Conservation (phyloP, 2,797 vertebrate genomes). For the Enteromius afrohamiltoni region DNA sequence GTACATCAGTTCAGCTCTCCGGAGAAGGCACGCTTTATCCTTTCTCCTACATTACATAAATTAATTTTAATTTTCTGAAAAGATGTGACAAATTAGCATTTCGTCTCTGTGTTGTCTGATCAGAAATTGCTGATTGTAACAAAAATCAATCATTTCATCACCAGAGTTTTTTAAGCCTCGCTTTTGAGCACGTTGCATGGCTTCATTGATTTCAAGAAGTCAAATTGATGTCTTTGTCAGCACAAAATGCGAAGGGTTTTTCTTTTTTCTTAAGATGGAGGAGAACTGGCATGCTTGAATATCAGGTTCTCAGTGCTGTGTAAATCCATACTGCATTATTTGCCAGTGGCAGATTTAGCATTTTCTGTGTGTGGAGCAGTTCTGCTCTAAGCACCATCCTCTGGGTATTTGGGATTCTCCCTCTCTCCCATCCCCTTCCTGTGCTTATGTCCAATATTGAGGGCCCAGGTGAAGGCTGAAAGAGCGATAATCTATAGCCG, state of each 20-base stretch:
- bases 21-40: conserved; percentile 73
- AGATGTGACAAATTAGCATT: conserved; percentile 78
- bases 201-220: conserved; percentile 80
- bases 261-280: conserved; percentile 37
- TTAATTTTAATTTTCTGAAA: conserved; percentile 77
- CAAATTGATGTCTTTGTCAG: conserved; percentile 76
- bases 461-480: conserved; percentile 74
- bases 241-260: conserved; percentile 69
- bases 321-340: conserved; percentile 73
- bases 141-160: conserved; percentile 78
- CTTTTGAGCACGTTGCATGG: conserved; percentile 72
- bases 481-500: conserved; percentile 80
- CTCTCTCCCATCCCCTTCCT: conserved; percentile 59
- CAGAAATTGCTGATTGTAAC: conserved; percentile 82
- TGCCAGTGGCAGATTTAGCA: conserved; percentile 68
- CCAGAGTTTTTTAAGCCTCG: conserved; percentile 70
- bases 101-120: conserved; percentile 72
- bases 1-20: conserved; percentile 73
- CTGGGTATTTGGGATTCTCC: conserved; percentile 69
- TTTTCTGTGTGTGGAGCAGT: conserved; percentile 76
- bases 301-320: conserved; percentile 63
- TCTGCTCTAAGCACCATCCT: conserved; percentile 69
- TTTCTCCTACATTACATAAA: conserved; percentile 73
- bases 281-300: conserved; percentile 44
- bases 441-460: conserved; percentile 58